Percentiles rank a stretch among this genome's conserved stretches.
Conservation (phyloP, 2,888 invertebrate genomes). For the Tiphia femorata region DNA sequence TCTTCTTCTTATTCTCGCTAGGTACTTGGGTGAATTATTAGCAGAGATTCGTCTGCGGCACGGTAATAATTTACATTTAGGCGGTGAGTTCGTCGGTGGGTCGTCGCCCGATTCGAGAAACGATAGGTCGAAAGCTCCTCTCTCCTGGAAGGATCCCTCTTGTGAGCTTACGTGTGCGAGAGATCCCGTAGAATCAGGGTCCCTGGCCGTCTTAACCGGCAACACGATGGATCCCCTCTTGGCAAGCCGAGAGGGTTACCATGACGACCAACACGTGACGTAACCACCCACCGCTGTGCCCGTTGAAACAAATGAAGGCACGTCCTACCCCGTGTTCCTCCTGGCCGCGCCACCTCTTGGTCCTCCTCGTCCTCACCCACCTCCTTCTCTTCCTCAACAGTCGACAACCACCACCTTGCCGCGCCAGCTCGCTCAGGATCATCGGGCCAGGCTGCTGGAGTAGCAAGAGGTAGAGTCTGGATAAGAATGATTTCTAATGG, state of each 20-base stretch:
- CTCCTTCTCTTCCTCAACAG: constrained; percentile 28
- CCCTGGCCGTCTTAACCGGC: constrained; percentile 62
- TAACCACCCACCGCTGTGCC: constrained; percentile 66
- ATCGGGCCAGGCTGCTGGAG: too few relatives aligned
- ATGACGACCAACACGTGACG: constrained; percentile 68
- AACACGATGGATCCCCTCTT: constrained; percentile 66
- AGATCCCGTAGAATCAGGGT: constrained; percentile 46
- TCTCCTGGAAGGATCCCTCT: too few relatives aligned
- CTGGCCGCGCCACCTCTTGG: constrained; percentile 33
- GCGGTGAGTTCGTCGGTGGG: too few relatives aligned
- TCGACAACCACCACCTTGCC: constrained; percentile 1
- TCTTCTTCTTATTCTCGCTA: too few relatives aligned
- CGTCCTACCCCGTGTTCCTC: constrained; percentile 52
- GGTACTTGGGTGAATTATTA: too few relatives aligned
- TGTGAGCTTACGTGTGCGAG: constrained; percentile 52
- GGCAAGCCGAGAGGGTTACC: constrained; percentile 66
- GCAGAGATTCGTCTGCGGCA: too few relatives aligned
- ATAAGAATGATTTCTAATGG: too few relatives aligned
- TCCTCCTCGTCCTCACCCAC: constrained; percentile 37
- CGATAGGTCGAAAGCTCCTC: too few relatives aligned
- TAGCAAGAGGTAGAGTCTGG: too few relatives aligned
- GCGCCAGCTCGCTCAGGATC: too few relatives aligned
- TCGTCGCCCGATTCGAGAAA: too few relatives aligned
- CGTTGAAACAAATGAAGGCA: constrained; percentile 69
- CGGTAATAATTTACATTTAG: too few relatives aligned